Percentiles rank a stretch among this genome's conserved stretches.
These are phyloP conservation scores for Forbesichthys papilliferus DNA, from an alignment of 2,113 vertebrate species.

Conservation along the genomic window DNA sequence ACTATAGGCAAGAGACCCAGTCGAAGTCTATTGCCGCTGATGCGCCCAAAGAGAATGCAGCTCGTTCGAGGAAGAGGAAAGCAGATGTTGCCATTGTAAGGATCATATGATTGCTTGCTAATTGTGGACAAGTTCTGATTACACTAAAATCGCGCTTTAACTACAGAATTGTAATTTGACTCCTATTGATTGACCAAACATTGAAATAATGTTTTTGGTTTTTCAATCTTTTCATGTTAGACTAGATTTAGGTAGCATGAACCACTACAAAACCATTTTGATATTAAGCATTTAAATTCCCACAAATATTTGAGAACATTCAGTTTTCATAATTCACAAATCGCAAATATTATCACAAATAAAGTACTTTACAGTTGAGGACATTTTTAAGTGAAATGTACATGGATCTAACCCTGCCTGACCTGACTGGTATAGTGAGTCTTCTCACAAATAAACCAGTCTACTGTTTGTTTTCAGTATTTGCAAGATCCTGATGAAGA, in stretches of 20 bases:
- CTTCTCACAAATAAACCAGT: background rate
- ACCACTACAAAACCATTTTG: too few relatives aligned
- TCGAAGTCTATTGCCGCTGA: slow-evolving; percentile 61
- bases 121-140: background rate
- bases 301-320: too few relatives aligned
- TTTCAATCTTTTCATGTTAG: too few relatives aligned
- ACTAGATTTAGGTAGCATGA: too few relatives aligned
- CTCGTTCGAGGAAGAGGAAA: slow-evolving; percentile 89
- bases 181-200: too few relatives aligned
- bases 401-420: background rate
- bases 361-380: too few relatives aligned
- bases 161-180: too few relatives aligned
- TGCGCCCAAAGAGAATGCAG: slow-evolving; percentile 48
- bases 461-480: slow-evolving; percentile 70
- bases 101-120: slow-evolving; percentile 22
- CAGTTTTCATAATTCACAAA: too few relatives aligned
- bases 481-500: slow-evolving; percentile 91
- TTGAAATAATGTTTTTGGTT: too few relatives aligned
- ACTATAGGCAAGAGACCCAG: slow-evolving; percentile 68
- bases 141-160: background rate
- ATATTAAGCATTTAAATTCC: too few relatives aligned
- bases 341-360: too few relatives aligned
- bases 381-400: background rate
- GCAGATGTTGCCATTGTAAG: slow-evolving; percentile 93
- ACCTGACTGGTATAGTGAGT: background rate